A percentile compares a stretch with the other conserved stretches of the same genome.
phyloP scores from a whole-genome alignment of 2,797 vertebrate species.

The Acropternis orthonyx region DNA sequence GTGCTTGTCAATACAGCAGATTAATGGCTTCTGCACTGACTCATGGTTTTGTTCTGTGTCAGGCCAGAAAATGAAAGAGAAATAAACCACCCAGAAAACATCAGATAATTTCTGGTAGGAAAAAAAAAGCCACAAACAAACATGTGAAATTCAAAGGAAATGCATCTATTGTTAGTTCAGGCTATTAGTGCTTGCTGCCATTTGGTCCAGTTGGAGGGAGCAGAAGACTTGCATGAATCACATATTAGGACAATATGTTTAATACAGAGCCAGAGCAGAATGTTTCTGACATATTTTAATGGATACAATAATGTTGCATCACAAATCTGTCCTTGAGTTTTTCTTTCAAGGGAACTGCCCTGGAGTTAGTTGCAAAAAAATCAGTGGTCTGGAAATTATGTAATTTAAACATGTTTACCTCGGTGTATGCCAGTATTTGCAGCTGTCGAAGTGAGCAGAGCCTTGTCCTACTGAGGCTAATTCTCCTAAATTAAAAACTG shows the following conservation, averaged over 20 bases:
- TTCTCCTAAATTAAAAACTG: slow-evolving; percentile 43
- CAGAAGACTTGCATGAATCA: neutral
- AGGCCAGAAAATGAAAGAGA: neutral
- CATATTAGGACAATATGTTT: neutral
- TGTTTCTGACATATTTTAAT: slow-evolving; percentile 30
- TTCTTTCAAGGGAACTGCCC: slow-evolving; percentile 65
- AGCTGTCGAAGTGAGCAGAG: slow-evolving; percentile 32
- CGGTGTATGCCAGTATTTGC: slow-evolving; percentile 41
- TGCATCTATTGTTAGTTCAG: neutral
- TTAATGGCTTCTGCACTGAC: neutral
- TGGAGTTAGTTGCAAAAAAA: slow-evolving; percentile 62
- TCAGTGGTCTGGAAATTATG: slow-evolving; percentile 62
- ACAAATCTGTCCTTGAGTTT: slow-evolving; percentile 60
- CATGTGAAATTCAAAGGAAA: neutral
- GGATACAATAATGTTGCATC: slow-evolving; percentile 19
- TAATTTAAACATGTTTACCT: slow-evolving; percentile 68
- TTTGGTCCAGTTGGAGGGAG: neutral
- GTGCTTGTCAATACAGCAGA: neutral
- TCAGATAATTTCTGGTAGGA: neutral
- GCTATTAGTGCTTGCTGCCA: neutral
- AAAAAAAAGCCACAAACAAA: neutral
- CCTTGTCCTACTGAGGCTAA: neutral
- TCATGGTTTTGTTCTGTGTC: neutral
- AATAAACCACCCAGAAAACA: neutral
- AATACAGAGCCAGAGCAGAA: neutral